Evolutionary conservation across 2,888 invertebrate species (phyloP).

Genomic region (Tubulanus polymorphus): DNA sequence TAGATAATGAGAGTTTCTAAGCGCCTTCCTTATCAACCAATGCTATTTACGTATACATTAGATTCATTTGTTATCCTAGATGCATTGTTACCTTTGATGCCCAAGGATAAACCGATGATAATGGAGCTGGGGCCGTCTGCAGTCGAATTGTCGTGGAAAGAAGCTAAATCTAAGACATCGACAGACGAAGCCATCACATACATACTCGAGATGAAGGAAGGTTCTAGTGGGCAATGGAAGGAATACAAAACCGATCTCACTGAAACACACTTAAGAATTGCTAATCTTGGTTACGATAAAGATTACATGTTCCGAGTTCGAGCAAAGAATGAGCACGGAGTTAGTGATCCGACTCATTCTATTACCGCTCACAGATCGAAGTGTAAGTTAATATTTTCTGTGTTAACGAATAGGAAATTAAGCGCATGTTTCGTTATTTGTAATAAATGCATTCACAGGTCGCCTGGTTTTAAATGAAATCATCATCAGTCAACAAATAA

Average conservation of each 20-base stretch:
- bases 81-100: background rate
- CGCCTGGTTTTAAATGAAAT: too few species aligned
- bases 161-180: slow-evolving; percentile 34
- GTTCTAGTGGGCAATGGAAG: slow-evolving; percentile 32
- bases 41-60: too few species aligned
- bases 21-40: too few species aligned
- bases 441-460: too few species aligned
- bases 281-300: slow-evolving; percentile 48
- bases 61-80: too few species aligned
- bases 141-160: slow-evolving; percentile 36
- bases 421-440: too few species aligned
- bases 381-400: slow-evolving; percentile 25
- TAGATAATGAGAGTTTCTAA: too few species aligned
- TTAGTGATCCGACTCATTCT: slow-evolving; percentile 33
- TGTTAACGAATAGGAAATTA: too few species aligned
- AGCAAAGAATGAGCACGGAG: slow-evolving; percentile 69
- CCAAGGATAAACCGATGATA: slow-evolving; percentile 19
- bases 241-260: slow-evolving; percentile 6
- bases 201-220: slow-evolving; percentile 32
- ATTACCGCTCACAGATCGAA: slow-evolving; percentile 35
- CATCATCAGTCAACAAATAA: too few species aligned
- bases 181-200: slow-evolving; percentile 35
- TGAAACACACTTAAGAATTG: slow-evolving; percentile 2
- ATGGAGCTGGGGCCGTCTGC: slow-evolving; percentile 30
- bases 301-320: slow-evolving; percentile 94